phyloP scores from a whole-genome alignment of 1,140 invertebrate genomes.

The Zaprionus ornatus region DNA sequence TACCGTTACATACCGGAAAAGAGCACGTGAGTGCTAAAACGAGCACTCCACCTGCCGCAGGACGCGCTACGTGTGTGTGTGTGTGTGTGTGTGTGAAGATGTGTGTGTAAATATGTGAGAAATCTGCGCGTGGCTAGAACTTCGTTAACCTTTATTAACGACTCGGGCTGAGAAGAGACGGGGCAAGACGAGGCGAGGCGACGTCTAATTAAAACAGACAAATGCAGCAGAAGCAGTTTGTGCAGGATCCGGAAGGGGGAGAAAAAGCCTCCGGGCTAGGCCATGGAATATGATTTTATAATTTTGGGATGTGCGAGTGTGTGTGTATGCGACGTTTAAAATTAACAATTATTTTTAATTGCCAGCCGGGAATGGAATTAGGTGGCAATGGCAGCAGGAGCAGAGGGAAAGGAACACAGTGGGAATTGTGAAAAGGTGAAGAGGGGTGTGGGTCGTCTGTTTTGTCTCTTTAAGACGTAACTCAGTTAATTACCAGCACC shows the following conservation, averaged over 20 bases:
- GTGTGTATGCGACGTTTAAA: constrained; percentile 44
- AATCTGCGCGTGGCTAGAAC: constrained; percentile 72
- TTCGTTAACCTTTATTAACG: constrained; percentile 81
- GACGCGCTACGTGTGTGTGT: constrained; percentile 13
- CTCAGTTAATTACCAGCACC: constrained; percentile 58
- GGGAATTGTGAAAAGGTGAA: neutral
- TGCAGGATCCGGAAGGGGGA: neutral
- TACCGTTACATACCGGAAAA: constrained; percentile 76
- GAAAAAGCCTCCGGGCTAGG: neutral
- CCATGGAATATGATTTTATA: constrained; percentile 51
- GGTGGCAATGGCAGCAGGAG: constrained; percentile 44
- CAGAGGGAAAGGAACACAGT: neutral
- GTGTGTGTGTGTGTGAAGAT: constrained; percentile 1
- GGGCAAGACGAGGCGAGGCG: neutral
- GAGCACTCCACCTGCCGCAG: constrained; percentile 59
- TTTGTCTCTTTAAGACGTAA: neutral
- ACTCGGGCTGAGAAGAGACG: constrained; percentile 11
- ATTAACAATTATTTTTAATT: constrained; percentile 79
- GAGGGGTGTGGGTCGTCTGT: neutral
- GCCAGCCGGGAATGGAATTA: constrained; percentile 52
- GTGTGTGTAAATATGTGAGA: constrained; percentile 68
- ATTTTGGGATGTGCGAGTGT: constrained; percentile 31
- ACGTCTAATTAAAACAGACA: constrained; percentile 76
- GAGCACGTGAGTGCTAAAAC: constrained; percentile 79
- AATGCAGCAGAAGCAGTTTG: constrained; percentile 26